Base-by-base conservation (phyloP, 2,113 vertebrate genomes). In the Cyanoliseus patagonus region DNA sequence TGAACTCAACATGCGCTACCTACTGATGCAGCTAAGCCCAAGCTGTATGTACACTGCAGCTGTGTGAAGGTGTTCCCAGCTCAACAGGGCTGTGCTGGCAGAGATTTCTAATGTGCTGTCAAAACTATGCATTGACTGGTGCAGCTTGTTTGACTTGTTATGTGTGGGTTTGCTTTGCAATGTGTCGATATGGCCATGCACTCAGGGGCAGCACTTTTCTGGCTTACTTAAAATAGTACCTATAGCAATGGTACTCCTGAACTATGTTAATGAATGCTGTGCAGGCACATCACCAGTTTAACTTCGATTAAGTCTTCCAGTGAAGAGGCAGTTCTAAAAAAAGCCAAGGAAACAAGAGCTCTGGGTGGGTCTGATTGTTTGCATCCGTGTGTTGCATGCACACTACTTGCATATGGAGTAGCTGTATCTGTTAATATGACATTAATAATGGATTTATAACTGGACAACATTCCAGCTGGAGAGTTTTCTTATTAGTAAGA, bases 1-100 rank as follows among this genome's bases (percentile, higher is more conserved):
- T 14, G 42, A 39, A 10, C 28, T 8, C 0, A 0, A 12, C 7
- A 0, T 9, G 37, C 5, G 19, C 57, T 77, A 28, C 53, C 37
- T 17, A 9, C 39, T 7, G 18, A 11, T 0, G 10, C 39, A 14
- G 63, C 11, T 39, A 31, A 95, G 37, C 35, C n/a, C 4, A 49
- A 57, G 62, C 49, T 41, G 46, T 35, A 17, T 2, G 9, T 27
- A 5, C 11, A 1, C 30, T 5, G 52, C 1, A 4, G 57, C 78
- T 0, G 8, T 6, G 42, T 46, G 75, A 67, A 28, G 91, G 33
- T 15, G 23, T 75, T 83, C 64, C 77, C 91, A 57, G 69, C 5
- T 19, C 33, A 19, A 9, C 61, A 63, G 73, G 33, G 61, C 69
- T 18, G 66, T 7, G 55, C 37, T 95, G 93, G 89, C 92, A 67